Evolutionary conservation across 2,888 invertebrate genomes (phyloP), one percentile per base, ranked within the genome.

Genomic region (Liposcelis brunnea): DNA sequence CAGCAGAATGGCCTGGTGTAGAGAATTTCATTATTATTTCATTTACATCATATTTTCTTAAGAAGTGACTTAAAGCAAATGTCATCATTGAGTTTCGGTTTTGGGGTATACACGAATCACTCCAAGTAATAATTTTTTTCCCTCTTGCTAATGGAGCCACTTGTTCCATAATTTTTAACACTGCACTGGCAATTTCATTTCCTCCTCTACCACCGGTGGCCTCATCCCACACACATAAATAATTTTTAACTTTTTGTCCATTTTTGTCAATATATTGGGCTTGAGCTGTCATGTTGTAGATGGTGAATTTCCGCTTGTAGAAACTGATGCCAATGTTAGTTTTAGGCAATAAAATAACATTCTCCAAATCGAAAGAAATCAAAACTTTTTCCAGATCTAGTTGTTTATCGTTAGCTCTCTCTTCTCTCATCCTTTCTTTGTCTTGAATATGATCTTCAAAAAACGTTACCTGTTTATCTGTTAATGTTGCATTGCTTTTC

Each of bases 101-200:
- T n/a, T n/a, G n/a, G n/a, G n/a, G n/a, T n/a, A n/a, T n/a, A n/a
- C n/a, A n/a, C n/a, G n/a, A n/a, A n/a, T n/a, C n/a, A n/a, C n/a
- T n/a, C n/a, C n/a, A n/a, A n/a, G n/a, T n/a, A n/a, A n/a, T n/a
- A n/a, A n/a, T n/a, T n/a, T n/a, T n/a, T n/a, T n/a, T n/a, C n/a
- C n/a, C n/a, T n/a, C n/a, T n/a, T n/a, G n/a, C n/a, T n/a, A n/a
- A n/a, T n/a, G n/a, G n/a, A n/a, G n/a, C n/a, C n/a, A n/a, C n/a
- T n/a, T n/a, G n/a, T n/a, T n/a, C n/a, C n/a, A n/a, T n/a, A 26
- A 31, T 12, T 11, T 21, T 26, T 19, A 15, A 43, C 5, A 16
- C 14, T 36, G 21, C 21, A 47, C 26, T 48, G 31, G 48, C 45
- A 26, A 46, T 11, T 15, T 31, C 14, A 19, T 31, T 44, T 36